These are phyloP conservation scores for Betta splendens DNA, from an alignment of 2,797 vertebrate species.

Conservation along the genomic window DNA sequence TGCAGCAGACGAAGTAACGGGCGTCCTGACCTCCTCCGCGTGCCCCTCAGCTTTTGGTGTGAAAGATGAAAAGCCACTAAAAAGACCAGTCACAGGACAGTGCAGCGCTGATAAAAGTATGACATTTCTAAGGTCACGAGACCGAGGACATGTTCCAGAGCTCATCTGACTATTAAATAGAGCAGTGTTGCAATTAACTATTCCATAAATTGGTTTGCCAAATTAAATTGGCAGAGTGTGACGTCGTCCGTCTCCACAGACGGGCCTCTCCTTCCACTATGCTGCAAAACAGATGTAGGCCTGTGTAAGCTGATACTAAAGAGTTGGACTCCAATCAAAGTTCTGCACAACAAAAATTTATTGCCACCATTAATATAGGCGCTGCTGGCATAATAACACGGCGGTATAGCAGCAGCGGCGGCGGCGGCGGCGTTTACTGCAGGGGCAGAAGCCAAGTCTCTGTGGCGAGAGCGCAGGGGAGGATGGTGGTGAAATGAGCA, in stretches of 20 bases:
- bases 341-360: constrained; percentile 20
- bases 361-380: constrained; percentile 5
- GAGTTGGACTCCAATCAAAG: constrained; percentile 24
- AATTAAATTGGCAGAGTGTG: constrained; percentile 73
- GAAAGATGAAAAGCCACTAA: constrained; percentile 12
- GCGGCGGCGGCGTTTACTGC: neutral
- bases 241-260: constrained; percentile 62
- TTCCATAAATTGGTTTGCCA: constrained; percentile 75
- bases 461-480: constrained; percentile 6
- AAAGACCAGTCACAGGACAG: neutral
- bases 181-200: constrained; percentile 75
- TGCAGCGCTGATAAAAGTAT: constrained; percentile 42
- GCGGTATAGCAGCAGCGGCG: neutral
- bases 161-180: constrained; percentile 78
- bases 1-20: constrained; percentile 29
- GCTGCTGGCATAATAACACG: constrained; percentile 2
- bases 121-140: constrained; percentile 68
- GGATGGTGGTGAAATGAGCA: constrained; percentile 14
- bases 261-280: constrained; percentile 26
- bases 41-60: constrained; percentile 1
- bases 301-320: constrained; percentile 34
- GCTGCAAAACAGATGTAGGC: constrained; percentile 44
- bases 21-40: neutral
- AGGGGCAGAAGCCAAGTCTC: constrained; percentile 1
- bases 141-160: constrained; percentile 62